phyloP scores from a whole-genome alignment of 2,113 vertebrate genomes.

The Tragelaphus strepsiceros region DNA sequence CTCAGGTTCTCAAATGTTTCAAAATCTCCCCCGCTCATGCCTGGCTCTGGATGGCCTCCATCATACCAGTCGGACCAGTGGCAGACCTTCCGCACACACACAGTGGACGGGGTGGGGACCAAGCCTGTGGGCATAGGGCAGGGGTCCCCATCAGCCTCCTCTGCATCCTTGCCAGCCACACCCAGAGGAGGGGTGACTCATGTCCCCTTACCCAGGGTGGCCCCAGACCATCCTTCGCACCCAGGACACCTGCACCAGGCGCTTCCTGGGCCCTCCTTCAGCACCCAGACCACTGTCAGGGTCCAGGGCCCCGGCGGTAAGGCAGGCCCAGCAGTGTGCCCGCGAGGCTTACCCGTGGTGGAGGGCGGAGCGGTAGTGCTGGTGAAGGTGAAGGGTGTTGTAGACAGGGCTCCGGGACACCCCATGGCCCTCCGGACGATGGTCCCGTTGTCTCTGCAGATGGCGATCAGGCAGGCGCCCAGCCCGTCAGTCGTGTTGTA shows the following conservation, averaged over 20 bases:
- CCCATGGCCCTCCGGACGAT: conserved; percentile 53
- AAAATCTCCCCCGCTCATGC: conserved; percentile 69
- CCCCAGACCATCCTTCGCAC: fast-evolving
- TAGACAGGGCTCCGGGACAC: fast-evolving
- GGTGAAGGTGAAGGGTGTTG: not conserved
- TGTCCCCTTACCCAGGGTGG: fast-evolving
- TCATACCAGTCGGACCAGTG: conserved; percentile 79
- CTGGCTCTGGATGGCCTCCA: conserved; percentile 10
- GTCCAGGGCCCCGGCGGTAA: not conserved
- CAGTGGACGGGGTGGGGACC: fast-evolving
- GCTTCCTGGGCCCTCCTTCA: too few species aligned
- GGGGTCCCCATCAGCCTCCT: not conserved
- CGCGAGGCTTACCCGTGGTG: not conserved
- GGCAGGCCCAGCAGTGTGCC: fast-evolving
- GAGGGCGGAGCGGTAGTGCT: fast-evolving
- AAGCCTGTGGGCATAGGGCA: conserved; percentile 30
- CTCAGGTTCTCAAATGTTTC: conserved; percentile 75
- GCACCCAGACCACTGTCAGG: not conserved
- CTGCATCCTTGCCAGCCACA: fast-evolving
- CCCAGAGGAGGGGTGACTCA: not conserved
- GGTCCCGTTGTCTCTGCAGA: conserved; percentile 75
- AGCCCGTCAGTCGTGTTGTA: conserved; percentile 83
- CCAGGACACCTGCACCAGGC: fast-evolving
- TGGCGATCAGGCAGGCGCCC: conserved; percentile 81
- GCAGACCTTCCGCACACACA: conserved; percentile 73